Evolutionary conservation across 2,888 invertebrate species (phyloP).

Genomic region (Melanotus villosus): DNA sequence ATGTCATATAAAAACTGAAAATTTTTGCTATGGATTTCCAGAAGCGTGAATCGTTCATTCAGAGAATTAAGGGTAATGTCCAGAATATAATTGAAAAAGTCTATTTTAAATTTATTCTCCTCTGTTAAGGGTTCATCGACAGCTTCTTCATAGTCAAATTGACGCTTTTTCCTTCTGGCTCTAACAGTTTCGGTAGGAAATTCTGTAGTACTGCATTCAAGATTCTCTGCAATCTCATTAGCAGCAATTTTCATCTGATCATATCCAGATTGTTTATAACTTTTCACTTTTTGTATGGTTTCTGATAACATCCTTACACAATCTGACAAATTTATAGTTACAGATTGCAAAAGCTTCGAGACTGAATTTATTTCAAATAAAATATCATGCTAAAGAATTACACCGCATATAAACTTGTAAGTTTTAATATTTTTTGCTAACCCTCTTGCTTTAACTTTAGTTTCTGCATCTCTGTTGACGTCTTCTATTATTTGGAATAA

Average conservation of each 20-base stretch:
- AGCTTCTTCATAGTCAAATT: conserved; percentile 41
- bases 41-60: too few species aligned
- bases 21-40: too few species aligned
- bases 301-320: conserved; percentile 39
- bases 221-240: too few species aligned
- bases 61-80: conserved; percentile 38
- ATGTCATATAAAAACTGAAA: too few species aligned
- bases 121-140: conserved; percentile 47
- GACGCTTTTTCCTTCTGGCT: conserved; percentile 44
- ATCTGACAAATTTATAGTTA: conserved; percentile 47
- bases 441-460: conserved; percentile 43
- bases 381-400: conserved; percentile 37
- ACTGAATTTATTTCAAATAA: conserved; percentile 48
- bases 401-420: too few species aligned
- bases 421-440: conserved; percentile 44
- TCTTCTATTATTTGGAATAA: conserved; percentile 28
- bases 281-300: conserved; percentile 45
- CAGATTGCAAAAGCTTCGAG: conserved; percentile 46
- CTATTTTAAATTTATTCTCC: conserved; percentile 40
- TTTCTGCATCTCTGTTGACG: conserved; percentile 40
- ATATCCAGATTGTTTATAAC: conserved; percentile 37
- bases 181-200: conserved; percentile 42
- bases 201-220: too few species aligned
- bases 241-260: conserved; percentile 43
- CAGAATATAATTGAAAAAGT: conserved; percentile 43